Evolutionary conservation across 2,113 vertebrate species (phyloP), one percentile per base, ranked within the genome.

Genomic region (Entomyzon cyanotis): DNA sequence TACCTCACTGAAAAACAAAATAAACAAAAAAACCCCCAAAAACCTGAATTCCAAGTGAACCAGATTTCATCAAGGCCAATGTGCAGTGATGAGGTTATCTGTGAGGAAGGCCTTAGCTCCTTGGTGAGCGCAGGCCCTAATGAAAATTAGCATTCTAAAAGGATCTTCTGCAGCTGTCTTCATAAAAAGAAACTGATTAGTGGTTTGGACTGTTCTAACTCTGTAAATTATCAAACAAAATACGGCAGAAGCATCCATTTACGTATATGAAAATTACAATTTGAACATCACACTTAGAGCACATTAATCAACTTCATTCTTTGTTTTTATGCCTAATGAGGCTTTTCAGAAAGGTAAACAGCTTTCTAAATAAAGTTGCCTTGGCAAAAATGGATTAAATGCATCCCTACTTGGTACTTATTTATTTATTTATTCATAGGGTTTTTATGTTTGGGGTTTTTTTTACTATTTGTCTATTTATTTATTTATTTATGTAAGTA

Each of bases 301-400:
- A 97, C 98, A 98, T 98, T 98, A 98, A 98, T 98, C 98, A 98
- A 97, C 97, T 97, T 98, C 98, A 97, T 98, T 98, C 96, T 98
- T 98, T 98, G 97, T 98, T 98, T 98, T 98, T 98, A 97, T 64
- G 97, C 97, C 82, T 98, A 98, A 98, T 98, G 98, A 98, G 95
- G 95, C 97, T 98, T 98, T 97, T 84, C 95, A 94, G 91, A 97
- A 98, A 98, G 98, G 98, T 98, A 98, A 98, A 98, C 95, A 98
- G 90, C 95, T 94, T 97, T 96, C 98, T 98, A 98, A 98, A 98
- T 98, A 97, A 98, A 98, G 97, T 98, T 98, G 93, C 96, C 85
- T 97, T 93, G 81, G 91, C 64, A 97, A 97, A 97, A 97, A 97
- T 91, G 94, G 87, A 97, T 97, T 97, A 95, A 97, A 96, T 94